Evolutionary conservation across 2,113 vertebrate genomes (phyloP).

Genomic region (Mustela nigripes): DNA sequence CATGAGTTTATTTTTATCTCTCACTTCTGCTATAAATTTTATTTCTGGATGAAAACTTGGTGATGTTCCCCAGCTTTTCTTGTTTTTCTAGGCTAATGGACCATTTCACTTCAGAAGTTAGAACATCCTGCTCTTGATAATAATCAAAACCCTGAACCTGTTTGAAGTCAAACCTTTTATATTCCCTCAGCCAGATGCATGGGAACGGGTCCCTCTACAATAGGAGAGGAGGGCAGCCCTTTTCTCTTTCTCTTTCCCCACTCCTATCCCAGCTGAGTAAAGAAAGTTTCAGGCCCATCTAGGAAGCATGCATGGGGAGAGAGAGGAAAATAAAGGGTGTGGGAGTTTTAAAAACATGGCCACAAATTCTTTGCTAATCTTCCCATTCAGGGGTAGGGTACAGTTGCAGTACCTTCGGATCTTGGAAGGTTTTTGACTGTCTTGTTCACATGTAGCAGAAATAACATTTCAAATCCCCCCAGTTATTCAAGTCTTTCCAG

Average conservation of each 20-base stretch:
- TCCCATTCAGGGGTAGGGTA: neutral
- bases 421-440: neutral
- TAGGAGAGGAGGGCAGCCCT: neutral
- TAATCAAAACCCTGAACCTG: neutral
- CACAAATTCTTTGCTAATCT: neutral
- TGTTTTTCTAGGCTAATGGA: neutral
- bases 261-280: neutral
- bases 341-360: neutral
- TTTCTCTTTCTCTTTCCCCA: neutral
- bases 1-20: neutral
- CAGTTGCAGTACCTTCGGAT: neutral
- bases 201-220: neutral
- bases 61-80: neutral
- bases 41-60: constrained; percentile 17
- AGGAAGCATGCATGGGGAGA: neutral
- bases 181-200: neutral
- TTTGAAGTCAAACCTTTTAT: neutral
- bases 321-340: too few relatives aligned
- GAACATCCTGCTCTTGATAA: neutral
- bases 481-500: neutral
- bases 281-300: neutral
- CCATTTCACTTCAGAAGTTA: constrained; percentile 6
- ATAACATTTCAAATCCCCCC: neutral
- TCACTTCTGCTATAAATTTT: neutral
- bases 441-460: neutral